Conservation (phyloP, 2,113 vertebrate species). For the Apaloderma vittatum region DNA sequence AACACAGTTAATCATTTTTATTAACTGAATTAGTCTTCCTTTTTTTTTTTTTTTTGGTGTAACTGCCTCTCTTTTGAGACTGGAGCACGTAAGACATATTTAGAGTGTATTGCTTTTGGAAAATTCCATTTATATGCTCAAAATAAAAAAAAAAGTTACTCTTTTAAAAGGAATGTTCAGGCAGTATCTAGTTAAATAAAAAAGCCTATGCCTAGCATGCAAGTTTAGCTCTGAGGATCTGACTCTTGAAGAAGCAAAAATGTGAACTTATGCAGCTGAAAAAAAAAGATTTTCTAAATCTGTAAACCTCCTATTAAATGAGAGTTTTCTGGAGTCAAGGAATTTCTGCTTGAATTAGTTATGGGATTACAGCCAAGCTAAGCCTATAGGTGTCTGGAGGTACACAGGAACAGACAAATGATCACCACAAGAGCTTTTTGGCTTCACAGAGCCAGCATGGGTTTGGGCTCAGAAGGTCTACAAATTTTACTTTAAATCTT, state of each 20-base stretch:
- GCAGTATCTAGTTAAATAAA: neutral
- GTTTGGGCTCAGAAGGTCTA: neutral
- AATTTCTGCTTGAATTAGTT: neutral
- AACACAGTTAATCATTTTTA: slow-evolving; percentile 54
- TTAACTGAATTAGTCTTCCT: neutral
- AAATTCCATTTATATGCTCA: neutral
- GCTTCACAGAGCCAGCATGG: neutral
- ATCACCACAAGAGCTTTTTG: neutral
- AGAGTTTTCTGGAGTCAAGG: neutral
- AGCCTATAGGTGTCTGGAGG: neutral
- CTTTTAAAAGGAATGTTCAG: neutral
- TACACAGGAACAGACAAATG: slow-evolving; percentile 11
- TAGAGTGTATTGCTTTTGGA: neutral
- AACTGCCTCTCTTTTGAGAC: neutral
- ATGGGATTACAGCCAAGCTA: slow-evolving; percentile 3
- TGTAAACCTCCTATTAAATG: neutral
- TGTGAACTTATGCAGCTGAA: neutral
- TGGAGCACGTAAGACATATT: neutral
- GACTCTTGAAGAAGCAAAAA: neutral
- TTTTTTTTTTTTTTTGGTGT: neutral
- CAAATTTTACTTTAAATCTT: neutral
- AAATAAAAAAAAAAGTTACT: neutral
- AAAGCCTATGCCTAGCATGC: neutral
- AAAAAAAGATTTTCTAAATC: neutral
- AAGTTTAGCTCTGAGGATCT: neutral